phyloP scores from a whole-genome alignment of 2,888 invertebrate species.

The Adela reaumurella region DNA sequence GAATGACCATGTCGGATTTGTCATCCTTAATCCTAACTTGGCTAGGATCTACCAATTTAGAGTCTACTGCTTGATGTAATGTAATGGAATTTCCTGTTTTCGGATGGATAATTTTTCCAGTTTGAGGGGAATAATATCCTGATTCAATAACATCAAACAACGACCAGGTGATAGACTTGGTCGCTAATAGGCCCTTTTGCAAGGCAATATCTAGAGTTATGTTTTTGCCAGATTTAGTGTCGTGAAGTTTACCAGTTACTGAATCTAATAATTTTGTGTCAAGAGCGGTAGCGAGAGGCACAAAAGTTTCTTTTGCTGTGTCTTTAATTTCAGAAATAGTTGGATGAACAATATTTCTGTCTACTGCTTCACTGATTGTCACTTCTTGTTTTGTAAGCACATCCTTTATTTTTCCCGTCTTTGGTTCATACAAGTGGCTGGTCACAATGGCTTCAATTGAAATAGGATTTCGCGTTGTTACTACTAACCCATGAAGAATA shows the following conservation, averaged over 20 bases:
- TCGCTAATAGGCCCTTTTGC: conserved; percentile 65
- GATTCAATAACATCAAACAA: conserved; percentile 71
- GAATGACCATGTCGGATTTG: conserved; percentile 60
- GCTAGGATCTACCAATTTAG: conserved; percentile 67
- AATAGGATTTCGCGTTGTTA: conserved; percentile 67
- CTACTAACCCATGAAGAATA: conserved; percentile 65
- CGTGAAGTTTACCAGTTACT: conserved; percentile 67
- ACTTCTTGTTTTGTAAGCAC: conserved; percentile 68
- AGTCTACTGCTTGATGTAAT: conserved; percentile 69
- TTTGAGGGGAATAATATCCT: conserved; percentile 72
- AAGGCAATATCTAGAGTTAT: conserved; percentile 70
- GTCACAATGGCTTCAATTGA: conserved; percentile 74
- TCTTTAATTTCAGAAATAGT: conserved; percentile 79
- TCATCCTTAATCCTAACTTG: conserved; percentile 73
- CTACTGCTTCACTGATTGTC: conserved; percentile 71
- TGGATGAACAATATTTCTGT: conserved; percentile 76
- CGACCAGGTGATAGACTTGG: conserved; percentile 67
- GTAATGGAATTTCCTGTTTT: conserved; percentile 70
- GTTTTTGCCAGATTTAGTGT: conserved; percentile 66
- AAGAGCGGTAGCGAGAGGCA: conserved; percentile 73
- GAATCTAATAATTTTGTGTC: conserved; percentile 64
- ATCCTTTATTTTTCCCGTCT: conserved; percentile 69
- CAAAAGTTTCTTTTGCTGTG: conserved; percentile 64
- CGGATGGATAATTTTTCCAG: conserved; percentile 74
- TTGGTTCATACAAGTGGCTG: conserved; percentile 66